These are phyloP conservation scores for Montipora cactus DNA, from an alignment of 64 coral and sea anemone genomes.

Conservation along the genomic window DNA sequence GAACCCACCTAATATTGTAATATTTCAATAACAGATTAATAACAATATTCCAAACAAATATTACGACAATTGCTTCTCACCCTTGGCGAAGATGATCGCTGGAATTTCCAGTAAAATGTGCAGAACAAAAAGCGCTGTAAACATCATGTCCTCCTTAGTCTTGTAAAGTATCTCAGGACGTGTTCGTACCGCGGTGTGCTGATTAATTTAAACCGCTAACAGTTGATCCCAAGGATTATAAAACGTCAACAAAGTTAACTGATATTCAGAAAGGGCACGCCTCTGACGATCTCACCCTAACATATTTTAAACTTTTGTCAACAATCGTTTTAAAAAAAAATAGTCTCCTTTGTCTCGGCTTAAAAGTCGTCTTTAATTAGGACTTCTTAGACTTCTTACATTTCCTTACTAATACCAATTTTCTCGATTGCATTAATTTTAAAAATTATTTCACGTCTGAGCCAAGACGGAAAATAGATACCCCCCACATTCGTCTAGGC, in stretches of 20 bases:
- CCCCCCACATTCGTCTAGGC: not conserved
- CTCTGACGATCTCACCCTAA: not conserved
- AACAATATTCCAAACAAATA: too few relatives aligned
- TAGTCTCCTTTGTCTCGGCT: not conserved
- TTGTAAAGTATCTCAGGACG: not conserved
- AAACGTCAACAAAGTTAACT: not conserved
- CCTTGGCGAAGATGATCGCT: not conserved
- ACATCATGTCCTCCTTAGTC: not conserved
- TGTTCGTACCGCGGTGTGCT: not conserved
- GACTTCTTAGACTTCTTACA: too few relatives aligned
- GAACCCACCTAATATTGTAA: not conserved
- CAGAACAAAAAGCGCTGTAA: not conserved
- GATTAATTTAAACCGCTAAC: constrained; percentile 1
- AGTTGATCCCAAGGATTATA: not conserved
- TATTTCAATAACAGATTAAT: not conserved
- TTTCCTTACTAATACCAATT: too few relatives aligned
- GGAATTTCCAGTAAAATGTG: not conserved
- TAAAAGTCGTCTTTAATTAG: not conserved
- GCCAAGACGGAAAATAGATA: not conserved
- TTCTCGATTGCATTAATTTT: too few relatives aligned
- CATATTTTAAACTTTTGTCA: not conserved
- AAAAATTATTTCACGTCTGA: not conserved
- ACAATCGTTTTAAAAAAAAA: not conserved
- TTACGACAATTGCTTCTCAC: not conserved
- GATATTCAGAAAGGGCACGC: not conserved